Base-by-base conservation (phyloP, 2,113 vertebrate species). In the Riparia riparia region DNA sequence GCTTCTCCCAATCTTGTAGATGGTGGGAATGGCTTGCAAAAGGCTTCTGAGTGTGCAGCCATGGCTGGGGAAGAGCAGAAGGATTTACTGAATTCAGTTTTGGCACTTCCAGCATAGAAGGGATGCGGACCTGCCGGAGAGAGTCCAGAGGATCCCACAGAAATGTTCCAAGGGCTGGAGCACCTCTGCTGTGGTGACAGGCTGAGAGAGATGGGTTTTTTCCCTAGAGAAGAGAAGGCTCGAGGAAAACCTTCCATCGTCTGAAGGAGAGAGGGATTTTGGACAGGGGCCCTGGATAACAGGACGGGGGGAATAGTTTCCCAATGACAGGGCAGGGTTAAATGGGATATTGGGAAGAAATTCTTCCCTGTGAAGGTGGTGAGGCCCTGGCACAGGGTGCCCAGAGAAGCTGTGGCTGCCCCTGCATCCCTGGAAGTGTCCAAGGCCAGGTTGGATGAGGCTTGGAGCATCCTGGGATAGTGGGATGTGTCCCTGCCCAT, bases 371-470 rank as follows among this genome's bases (percentile, higher is more conserved):
- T n/a, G 15, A 20, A 12, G 15, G 12, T 41, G 47, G 8, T 0
- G 10, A 86, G 26, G 2, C 17, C 11, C 13, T 58, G 56, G n/a
- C n/a, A 19, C 14, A 53, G 32, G 25, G 1, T 82, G 6, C 14
- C 20, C 47, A 76, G 24, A 47, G 47, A 31, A 89, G 5, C 7
- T 68, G n/a, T 74, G 61, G 19, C 16, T 69, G 24, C 9, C 4
- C n/a, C 29, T 26, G 16, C 16, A 82, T 50, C 21, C 31, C 37
- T 81, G 32, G 22, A 7, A 76, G 12, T 19, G 17, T 22, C 4
- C 41, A 47, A 49, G 31, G 6, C 2, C 21, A 34, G 41, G 25
- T 0, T 76, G 70, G 41, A 25, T 0, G 0, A 0, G 32, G 7
- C 28, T 51, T 51, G 12, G 51, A 45, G 34, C 20, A 54, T 0